Evolutionary conservation across 2,797 vertebrate species (phyloP).

Genomic region (Ciconia nigra): DNA sequence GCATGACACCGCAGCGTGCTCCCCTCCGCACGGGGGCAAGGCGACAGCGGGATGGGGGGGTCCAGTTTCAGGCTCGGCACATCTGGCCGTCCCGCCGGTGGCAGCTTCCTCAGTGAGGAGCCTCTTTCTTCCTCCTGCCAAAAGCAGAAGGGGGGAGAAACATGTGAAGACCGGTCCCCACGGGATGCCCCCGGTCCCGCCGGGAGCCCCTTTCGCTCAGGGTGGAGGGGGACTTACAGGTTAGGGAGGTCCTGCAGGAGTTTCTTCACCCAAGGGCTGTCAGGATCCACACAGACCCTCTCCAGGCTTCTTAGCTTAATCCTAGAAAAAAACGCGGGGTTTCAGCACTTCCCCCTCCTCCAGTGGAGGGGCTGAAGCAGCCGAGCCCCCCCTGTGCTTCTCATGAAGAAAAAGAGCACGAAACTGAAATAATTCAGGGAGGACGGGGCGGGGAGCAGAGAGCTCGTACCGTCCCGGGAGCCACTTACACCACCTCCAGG

Average conservation of each 20-base stretch:
- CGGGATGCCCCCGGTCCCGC: fast-evolving
- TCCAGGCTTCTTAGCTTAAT: not conserved
- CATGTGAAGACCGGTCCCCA: fast-evolving
- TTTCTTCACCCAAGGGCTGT: not conserved
- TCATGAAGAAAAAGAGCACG: fast-evolving
- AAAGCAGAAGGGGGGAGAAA: not conserved
- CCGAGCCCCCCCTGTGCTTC: fast-evolving
- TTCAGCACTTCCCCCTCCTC: not conserved
- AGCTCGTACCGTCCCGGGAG: fast-evolving
- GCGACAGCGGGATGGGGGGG: fast-evolving
- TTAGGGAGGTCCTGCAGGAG: not conserved
- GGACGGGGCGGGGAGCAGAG: fast-evolving
- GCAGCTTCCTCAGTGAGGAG: not conserved
- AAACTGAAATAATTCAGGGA: fast-evolving
- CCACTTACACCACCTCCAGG: conserved; percentile 49
- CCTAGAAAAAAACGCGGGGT: not conserved
- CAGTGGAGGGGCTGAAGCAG: not conserved
- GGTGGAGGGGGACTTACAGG: not conserved
- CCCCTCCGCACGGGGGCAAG: fast-evolving
- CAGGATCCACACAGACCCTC: conserved; percentile 38
- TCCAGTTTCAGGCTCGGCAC: not conserved
- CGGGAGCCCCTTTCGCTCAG: fast-evolving
- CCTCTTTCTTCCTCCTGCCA: conserved; percentile 44
- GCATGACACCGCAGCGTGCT: fast-evolving
- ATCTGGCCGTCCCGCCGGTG: fast-evolving